Percentiles rank a stretch among this genome's conserved stretches.
Evolutionary conservation across 2,113 vertebrate species (phyloP).

Genomic region (Canis aureus): DNA sequence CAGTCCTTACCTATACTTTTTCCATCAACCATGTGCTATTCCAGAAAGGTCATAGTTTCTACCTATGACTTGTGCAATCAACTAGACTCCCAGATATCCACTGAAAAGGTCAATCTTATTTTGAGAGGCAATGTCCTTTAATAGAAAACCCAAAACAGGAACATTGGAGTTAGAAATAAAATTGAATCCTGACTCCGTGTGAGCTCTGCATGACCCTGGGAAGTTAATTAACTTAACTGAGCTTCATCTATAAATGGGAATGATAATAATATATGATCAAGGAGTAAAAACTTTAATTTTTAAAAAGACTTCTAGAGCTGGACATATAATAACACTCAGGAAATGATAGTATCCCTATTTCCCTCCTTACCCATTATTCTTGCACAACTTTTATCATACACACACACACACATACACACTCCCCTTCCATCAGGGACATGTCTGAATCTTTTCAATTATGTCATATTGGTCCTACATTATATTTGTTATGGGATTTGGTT

Average conservation of each 20-base stretch:
- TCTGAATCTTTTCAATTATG: background rate
- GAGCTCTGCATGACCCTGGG: background rate
- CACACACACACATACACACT: too few relatives aligned
- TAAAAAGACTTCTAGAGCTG: background rate
- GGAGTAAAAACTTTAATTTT: background rate
- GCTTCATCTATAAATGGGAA: background rate
- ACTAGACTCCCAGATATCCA: background rate
- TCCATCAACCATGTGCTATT: background rate
- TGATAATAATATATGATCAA: background rate
- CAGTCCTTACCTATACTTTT: background rate
- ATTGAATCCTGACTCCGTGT: background rate
- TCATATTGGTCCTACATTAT: too few relatives aligned
- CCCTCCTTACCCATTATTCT: background rate
- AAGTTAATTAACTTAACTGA: background rate
- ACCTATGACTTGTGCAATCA: background rate
- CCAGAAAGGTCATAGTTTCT: background rate
- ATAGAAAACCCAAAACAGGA: background rate
- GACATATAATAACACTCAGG: background rate
- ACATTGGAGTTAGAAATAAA: background rate
- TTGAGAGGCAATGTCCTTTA: background rate
- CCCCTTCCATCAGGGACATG: fast-evolving
- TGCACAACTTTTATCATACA: background rate
- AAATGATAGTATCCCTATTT: background rate
- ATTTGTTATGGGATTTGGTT: background rate
- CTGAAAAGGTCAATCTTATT: background rate